Base-by-base conservation (phyloP, 1,140 invertebrate species). In the Bombus affinis region DNA sequence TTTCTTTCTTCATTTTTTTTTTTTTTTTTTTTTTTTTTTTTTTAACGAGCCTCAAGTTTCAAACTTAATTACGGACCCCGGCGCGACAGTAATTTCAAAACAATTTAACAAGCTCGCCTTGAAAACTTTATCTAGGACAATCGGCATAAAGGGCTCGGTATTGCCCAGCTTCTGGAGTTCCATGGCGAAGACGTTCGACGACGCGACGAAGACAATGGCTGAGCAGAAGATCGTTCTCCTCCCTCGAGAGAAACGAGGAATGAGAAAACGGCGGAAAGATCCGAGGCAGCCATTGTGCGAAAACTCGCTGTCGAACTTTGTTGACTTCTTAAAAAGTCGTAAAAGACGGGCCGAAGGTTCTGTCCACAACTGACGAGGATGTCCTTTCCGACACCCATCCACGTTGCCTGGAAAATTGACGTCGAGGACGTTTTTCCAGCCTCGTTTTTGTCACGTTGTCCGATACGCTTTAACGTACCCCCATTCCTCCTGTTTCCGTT, bases 251-350 rank as follows among this genome's bases (percentile, higher is more conserved):
- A 44, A 53, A 44, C n/a, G 71, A 75, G 47, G 53, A 76, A 76
- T 12, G 74, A 62, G 75, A 62, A 37, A 70, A 39, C 72, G 59
- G 53, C 70, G 72, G 59, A 9, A 62, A 59, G 81, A 88, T 88
- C 86, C 89, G 70, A 78, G 71, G 66, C 47, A 53, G 59, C 87
- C 78, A 91, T 91, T 91, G 90, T 91, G 78, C 81, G 81, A 84
- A 90, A 68, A 88, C 86, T 91, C 86, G 74, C 81, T 88, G 90
- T 90, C 90, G 89, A 91, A 91, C 90, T 91, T 90, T 86, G 84
- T 88, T 82, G 89, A 90, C 90, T 90, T 88, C 84, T 86, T 86
- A 91, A 91, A 91, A 91, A 91, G 86, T 90, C 78, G 87, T 90
- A 90, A 91, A 91, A 86, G 90, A 86, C 90, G 32, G 81, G 66